Evolutionary conservation across 2,888 invertebrate species (phyloP).

Genomic region (Maniola hyperantus): DNA sequence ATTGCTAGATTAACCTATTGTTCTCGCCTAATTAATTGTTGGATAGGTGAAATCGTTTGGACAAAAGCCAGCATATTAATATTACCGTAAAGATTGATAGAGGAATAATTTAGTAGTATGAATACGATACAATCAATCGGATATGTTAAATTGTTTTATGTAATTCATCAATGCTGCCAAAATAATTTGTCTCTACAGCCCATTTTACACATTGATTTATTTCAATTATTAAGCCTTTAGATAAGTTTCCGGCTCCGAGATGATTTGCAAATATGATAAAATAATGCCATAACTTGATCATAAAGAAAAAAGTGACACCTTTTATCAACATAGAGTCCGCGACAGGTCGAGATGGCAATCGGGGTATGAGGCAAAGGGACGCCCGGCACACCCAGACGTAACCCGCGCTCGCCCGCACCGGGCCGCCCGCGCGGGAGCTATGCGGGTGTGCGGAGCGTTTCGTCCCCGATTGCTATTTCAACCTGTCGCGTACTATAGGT

Average conservation of each 20-base stretch:
- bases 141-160: conserved; percentile 16
- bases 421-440: too few relatives aligned
- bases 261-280: conserved; percentile 4
- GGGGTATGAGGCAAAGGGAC: too few relatives aligned
- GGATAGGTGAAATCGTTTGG: neutral
- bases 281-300: conserved; percentile 5
- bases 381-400: too few relatives aligned
- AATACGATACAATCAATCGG: conserved; percentile 9
- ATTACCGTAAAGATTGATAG: conserved; percentile 3
- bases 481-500: too few relatives aligned
- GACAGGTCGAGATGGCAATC: too few relatives aligned
- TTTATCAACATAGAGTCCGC: neutral
- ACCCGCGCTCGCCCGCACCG: too few relatives aligned
- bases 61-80: neutral
- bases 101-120: neutral
- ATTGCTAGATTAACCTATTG: conserved; percentile 2
- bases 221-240: conserved; percentile 4
- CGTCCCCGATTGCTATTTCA: too few relatives aligned
- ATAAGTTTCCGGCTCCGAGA: neutral
- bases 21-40: too few relatives aligned
- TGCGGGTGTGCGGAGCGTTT: too few relatives aligned
- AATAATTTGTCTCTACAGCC: conserved; percentile 2
- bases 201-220: conserved; percentile 7
- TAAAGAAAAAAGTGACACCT: conserved; percentile 13
- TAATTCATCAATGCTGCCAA: conserved; percentile 20